These are phyloP conservation scores for Chloebia gouldiae DNA, from an alignment of 2,113 vertebrate species.

Conservation along the genomic window DNA sequence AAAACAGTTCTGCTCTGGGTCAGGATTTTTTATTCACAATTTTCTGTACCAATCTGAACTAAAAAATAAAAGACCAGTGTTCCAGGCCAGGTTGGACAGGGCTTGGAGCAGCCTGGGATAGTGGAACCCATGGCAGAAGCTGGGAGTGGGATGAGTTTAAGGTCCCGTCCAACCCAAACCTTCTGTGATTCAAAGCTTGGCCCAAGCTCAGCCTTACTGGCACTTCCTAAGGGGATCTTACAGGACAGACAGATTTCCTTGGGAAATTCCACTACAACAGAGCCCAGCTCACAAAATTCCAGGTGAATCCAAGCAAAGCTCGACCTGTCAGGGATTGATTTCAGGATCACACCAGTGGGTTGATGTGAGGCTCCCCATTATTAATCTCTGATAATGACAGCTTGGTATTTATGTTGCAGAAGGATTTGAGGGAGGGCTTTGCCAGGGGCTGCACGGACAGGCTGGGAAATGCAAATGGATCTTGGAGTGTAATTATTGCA, in stretches of 20 bases:
- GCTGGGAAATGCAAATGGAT: not conserved
- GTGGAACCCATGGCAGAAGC: not conserved
- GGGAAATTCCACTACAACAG: fast-evolving
- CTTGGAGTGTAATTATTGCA: not conserved
- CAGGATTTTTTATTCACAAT: too few relatives aligned
- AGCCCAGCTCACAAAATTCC: not conserved
- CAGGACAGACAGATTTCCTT: not conserved
- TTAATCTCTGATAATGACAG: not conserved
- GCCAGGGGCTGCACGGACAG: not conserved
- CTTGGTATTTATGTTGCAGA: not conserved
- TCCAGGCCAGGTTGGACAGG: too few relatives aligned
- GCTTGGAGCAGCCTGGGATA: too few relatives aligned
- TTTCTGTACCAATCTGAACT: too few relatives aligned
- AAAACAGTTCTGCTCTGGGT: too few relatives aligned
- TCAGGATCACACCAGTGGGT: not conserved
- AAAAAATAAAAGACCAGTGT: too few relatives aligned
- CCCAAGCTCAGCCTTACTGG: not conserved
- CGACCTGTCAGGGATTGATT: not conserved
- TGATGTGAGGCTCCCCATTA: not conserved
- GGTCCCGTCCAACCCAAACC: not conserved
- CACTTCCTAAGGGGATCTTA: fast-evolving
- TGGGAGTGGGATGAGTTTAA: not conserved
- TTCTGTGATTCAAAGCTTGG: not conserved
- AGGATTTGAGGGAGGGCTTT: not conserved
- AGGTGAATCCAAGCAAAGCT: not conserved